A percentile compares a stretch with the other conserved stretches of the same genome.
phyloP scores from a whole-genome alignment of 2,888 invertebrate species.

The Euzetes globulus region DNA sequence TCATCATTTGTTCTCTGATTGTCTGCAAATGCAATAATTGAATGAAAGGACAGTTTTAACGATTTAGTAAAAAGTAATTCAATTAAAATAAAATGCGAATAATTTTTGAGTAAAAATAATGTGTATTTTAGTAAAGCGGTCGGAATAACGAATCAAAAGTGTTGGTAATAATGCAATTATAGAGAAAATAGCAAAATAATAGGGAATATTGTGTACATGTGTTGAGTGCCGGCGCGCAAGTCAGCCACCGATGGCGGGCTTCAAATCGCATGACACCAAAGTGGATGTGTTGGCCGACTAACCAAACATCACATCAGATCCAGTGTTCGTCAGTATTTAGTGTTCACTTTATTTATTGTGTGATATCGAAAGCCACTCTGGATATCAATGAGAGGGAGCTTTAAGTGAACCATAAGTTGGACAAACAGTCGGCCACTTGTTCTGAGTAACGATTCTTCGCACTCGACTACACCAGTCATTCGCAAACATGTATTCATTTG shows the following conservation, averaged over 20 bases:
- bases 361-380: slow-evolving; percentile 20
- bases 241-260: not conserved
- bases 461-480: not conserved
- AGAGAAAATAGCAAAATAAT: not conserved
- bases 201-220: not conserved
- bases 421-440: slow-evolving; percentile 7
- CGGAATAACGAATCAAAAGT: not conserved
- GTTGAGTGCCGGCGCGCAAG: slow-evolving; percentile 1
- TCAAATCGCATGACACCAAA: slow-evolving; percentile 1
- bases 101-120: not conserved
- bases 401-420: slow-evolving; percentile 20
- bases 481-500: not conserved
- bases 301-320: slow-evolving; percentile 25
- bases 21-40: not conserved
- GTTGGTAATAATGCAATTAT: slow-evolving; percentile 2
- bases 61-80: not conserved
- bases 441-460: not conserved
- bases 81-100: not conserved
- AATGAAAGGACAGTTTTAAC: not conserved
- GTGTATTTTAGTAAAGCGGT: not conserved
- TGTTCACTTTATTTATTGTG: not conserved
- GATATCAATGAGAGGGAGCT: slow-evolving; percentile 3
- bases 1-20: too few relatives aligned
- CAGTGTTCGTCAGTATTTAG: not conserved
- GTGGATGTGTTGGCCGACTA: slow-evolving; percentile 1